Conservation (phyloP, 2,113 vertebrate species). For the Vidua macroura region DNA sequence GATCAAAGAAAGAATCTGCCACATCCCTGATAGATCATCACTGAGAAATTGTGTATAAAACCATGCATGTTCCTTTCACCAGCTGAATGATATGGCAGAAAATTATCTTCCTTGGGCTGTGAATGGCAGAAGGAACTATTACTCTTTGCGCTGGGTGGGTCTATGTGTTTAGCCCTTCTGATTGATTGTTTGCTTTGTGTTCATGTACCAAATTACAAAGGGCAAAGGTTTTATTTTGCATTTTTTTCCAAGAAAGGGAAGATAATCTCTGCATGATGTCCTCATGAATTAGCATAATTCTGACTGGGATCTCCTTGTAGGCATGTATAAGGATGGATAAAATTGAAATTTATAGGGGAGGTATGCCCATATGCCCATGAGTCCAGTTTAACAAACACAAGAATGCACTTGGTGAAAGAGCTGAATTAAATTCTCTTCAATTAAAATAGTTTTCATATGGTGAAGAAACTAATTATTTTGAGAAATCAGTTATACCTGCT, state of each 20-base stretch:
- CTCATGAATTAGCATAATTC: background rate
- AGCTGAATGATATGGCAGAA: background rate
- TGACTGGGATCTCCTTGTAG: background rate
- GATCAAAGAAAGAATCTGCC: background rate
- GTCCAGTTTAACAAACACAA: background rate
- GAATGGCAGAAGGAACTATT: background rate
- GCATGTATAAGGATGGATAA: background rate
- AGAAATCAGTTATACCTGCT: background rate
- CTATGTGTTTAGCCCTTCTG: background rate
- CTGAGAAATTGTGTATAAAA: background rate
- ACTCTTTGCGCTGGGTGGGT: background rate
- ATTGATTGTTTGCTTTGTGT: background rate
- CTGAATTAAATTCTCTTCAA: background rate
- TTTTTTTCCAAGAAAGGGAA: background rate
- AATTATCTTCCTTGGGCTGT: background rate
- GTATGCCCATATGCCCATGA: accelerated
- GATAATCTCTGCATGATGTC: background rate
- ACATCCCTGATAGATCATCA: background rate
- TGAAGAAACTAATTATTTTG: background rate
- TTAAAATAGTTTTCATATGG: background rate
- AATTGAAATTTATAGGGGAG: background rate
- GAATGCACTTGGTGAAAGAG: background rate
- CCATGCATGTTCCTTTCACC: background rate
- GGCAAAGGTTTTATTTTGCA: background rate
- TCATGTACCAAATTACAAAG: background rate